phyloP scores from a whole-genome alignment of 1,140 invertebrate genomes.

The Mizuhopecten yessoensis region DNA sequence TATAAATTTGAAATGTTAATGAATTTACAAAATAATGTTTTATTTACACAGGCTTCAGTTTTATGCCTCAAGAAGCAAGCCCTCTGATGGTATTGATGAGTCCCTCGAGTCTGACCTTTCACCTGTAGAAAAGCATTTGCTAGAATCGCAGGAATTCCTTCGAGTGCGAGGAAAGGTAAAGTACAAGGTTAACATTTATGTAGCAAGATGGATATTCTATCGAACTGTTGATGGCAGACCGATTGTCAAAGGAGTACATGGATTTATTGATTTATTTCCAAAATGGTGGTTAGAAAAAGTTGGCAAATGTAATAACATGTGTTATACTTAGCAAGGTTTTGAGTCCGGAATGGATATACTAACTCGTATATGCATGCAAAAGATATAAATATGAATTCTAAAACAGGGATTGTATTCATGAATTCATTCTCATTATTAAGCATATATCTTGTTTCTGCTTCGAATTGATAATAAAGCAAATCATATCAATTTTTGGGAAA shows the following conservation, averaged over 20 bases:
- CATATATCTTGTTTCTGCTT: no score
- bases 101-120: slow-evolving; percentile 44
- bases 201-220: not conserved
- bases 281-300: not conserved
- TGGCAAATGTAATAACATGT: not conserved
- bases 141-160: slow-evolving; percentile 50
- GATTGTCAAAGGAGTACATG: not conserved
- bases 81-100: slow-evolving; percentile 50
- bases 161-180: slow-evolving; percentile 53
- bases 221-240: not conserved
- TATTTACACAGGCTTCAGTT: slow-evolving; percentile 43
- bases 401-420: no score
- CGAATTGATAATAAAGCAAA: no score
- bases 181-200: not conserved
- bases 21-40: no score
- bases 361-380: no score
- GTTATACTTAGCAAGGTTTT: not conserved
- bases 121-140: slow-evolving; percentile 48
- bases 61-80: slow-evolving; percentile 46
- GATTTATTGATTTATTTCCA: not conserved
- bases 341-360: no score
- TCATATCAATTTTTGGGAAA: no score
- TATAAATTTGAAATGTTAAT: no score
- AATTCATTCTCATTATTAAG: no score
- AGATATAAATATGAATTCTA: no score